A percentile compares a stretch with the other conserved stretches of the same genome.
phyloP scores from a whole-genome alignment of 1,140 invertebrate genomes.

The Elymnias hypermnestra region DNA sequence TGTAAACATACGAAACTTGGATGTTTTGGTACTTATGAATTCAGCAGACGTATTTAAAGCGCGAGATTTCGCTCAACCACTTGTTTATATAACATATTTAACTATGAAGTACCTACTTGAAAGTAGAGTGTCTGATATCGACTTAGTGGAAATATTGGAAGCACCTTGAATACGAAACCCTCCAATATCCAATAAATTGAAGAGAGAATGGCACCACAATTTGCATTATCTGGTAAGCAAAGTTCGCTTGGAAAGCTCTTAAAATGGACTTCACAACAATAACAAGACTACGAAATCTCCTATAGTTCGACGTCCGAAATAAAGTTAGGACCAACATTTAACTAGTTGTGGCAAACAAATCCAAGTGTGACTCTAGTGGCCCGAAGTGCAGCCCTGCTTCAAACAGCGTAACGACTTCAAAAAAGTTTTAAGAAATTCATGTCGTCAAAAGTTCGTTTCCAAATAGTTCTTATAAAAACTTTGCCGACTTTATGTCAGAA shows the following conservation, averaged over 20 bases:
- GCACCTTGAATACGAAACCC: background rate
- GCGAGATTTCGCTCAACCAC: background rate
- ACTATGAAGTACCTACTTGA: background rate
- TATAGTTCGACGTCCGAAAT: constrained; percentile 52
- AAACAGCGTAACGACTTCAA: constrained; percentile 52
- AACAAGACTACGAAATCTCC: constrained; percentile 51
- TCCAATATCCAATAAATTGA: constrained; percentile 2
- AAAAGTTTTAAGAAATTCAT: constrained; percentile 42
- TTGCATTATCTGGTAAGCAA: constrained; percentile 17
- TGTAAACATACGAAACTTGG: constrained; percentile 16
- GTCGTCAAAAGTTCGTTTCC: constrained; percentile 17
- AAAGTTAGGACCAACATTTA: constrained; percentile 67
- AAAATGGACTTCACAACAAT: constrained; percentile 51
- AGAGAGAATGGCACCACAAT: constrained; percentile 3
- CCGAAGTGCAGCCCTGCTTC: constrained; percentile 43
- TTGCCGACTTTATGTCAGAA: background rate
- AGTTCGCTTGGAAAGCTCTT: constrained; percentile 15
- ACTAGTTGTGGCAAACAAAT: constrained; percentile 62
- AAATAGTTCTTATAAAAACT: constrained; percentile 8
- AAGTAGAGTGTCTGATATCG: background rate
- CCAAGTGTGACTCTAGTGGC: constrained; percentile 52
- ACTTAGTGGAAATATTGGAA: constrained; percentile 1
- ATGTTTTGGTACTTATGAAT: constrained; percentile 10
- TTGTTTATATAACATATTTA: constrained; percentile 5
- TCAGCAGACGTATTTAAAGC: constrained; percentile 8